Base-by-base conservation (phyloP, 1,140 invertebrate genomes). In the Ostrea denselamellosa region DNA sequence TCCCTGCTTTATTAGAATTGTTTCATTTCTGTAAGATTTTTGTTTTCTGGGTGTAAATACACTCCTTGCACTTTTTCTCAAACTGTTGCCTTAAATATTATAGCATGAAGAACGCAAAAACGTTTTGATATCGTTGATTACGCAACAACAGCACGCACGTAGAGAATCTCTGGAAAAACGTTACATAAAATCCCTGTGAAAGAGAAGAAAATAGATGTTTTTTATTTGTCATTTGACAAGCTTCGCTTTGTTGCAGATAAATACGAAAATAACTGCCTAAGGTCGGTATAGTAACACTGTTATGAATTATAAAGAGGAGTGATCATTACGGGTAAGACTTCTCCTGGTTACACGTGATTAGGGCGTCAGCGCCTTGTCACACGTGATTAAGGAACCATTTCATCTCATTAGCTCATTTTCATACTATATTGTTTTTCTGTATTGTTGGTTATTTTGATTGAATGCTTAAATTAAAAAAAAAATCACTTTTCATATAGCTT, bases 381-480 rank as follows among this genome's bases (percentile, higher is more conserved):
- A 7, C n/a, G 7, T 62, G 56, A 19, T 19, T 62, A n/a, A 8
- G 17, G 19, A 12, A 62, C 56, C 14, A 19, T 12, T 62, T 62
- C 56, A 62, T 62, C 56, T 44, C 56, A 58, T 58, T 58, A 17
- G 14, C 4, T 58, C 56, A 17, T 62, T 62, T 62, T 2, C 14
- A n/a, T 19, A 62, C 14, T 56, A 56, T 62, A n/a, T 62, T 62
- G 56, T 62, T 62, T 62, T 62, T 62, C n/a, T 62, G 56, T 62
- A 62, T 62, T 62, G 56, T 62, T 62, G 56, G 12, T 62, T 62
- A 19, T 56, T 56, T 62, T 62, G n/a, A 62, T 62, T 62, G 3
- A 62, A 62, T 62, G 56, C 56, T 62, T 62, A n/a, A 62, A 19
- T 62, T n/a, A n/a, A n/a, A 62, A 62, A 62, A 62, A 19, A 62